Evolutionary conservation across 2,797 vertebrate genomes (phyloP).

Genomic region (Rhadinocentrus ornatus): DNA sequence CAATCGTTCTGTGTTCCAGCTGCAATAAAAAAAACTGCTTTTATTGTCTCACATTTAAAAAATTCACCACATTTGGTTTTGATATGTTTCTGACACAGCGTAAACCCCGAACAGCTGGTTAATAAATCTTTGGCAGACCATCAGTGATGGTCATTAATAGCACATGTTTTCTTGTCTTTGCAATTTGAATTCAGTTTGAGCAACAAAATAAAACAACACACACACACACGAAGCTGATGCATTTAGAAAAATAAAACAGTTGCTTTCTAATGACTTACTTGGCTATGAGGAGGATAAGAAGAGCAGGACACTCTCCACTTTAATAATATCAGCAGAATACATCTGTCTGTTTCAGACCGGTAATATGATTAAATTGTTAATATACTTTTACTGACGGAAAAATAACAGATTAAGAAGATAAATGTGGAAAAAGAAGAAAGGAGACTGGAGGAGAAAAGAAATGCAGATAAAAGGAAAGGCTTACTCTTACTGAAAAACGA

Average conservation of each 20-base stretch:
- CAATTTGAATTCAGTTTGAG: neutral
- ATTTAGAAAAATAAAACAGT: no score
- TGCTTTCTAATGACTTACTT: no score
- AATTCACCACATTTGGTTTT: constrained; percentile 36
- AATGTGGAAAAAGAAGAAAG: constrained; percentile 9
- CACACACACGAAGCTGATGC: neutral
- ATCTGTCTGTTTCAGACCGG: no score
- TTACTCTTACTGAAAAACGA: constrained; percentile 13
- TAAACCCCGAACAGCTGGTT: constrained; percentile 16
- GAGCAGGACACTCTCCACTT: neutral
- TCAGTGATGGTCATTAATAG: neutral
- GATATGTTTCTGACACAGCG: constrained; percentile 25
- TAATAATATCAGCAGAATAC: neutral
- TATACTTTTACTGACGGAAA: neutral
- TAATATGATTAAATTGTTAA: no score
- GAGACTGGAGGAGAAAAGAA: neutral
- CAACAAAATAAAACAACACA: neutral
- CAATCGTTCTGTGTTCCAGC: constrained; percentile 11
- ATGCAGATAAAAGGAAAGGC: constrained; percentile 7
- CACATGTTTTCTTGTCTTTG: constrained; percentile 6
- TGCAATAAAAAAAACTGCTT: constrained; percentile 39
- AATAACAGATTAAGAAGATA: constrained; percentile 21
- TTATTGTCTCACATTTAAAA: constrained; percentile 29
- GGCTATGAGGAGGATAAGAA: neutral
- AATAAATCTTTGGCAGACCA: constrained; percentile 38